Base-by-base conservation (phyloP, 2,113 vertebrate genomes). In the Microtus ochrogaster region DNA sequence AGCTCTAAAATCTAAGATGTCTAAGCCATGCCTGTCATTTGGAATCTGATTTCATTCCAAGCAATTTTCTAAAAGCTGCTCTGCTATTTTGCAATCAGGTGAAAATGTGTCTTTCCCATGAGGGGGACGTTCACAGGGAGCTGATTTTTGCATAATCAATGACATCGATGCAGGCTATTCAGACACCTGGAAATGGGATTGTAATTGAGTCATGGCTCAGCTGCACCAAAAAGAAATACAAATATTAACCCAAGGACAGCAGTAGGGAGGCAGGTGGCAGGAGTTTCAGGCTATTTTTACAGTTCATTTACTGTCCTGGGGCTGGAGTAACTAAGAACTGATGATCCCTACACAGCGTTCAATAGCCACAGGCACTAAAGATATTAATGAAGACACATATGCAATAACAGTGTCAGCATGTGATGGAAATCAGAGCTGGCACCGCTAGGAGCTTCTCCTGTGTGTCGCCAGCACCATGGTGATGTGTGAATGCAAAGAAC, bases 311-410 rank as follows among this genome's bases (percentile, higher is more conserved):
- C 97, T 58, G 49, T 96, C 96, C 86, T 39, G 96, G 97, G 97
- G 78, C 96, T 98, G 97, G 97, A 95, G 97, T 98, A 98, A 98
- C 97, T 98, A 97, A 98, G 98, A 98, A 93, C 98, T 98, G 99
- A 98, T 88, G 97, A 98, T 98, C 98, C 98, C 92, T 96, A 61
- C 74, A 90, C 91, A 94, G 22, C 97, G 95, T 97, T 98, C 97
- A 98, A 97, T 97, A 98, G 97, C 98, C 96, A 70, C 47, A 74
- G 95, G 98, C 98, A 94, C 94, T 98, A 97, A 98, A 98, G 98
- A 97, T 98, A 98, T 98, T 98, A 98, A 98, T 98, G 98, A 98
- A 98, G 98, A 98, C 6, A 4, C 98, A 94, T 92, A 83, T 90
- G 77, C 85, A 97, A 84, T 97, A 97, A 94, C 90, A 83, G 17